Evolutionary conservation across 1,140 invertebrate genomes (phyloP).

Genomic region (Limonius californicus): DNA sequence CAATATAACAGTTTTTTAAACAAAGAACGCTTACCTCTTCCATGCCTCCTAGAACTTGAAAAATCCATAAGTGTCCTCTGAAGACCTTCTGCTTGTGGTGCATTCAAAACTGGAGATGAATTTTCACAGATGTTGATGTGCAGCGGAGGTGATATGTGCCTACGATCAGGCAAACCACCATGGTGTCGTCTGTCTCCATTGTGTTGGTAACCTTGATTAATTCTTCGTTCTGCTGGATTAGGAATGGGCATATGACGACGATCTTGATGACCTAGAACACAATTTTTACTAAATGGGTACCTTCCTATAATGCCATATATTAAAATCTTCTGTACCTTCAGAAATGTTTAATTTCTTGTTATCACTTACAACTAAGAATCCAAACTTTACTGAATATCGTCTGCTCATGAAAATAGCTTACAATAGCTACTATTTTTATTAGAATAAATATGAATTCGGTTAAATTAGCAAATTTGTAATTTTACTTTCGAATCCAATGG

Average conservation of each 20-base stretch:
- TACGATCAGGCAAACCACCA: slow-evolving; percentile 37
- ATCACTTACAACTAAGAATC: background rate
- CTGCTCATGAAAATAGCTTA: no score
- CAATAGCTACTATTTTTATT: no score
- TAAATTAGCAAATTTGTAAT: no score
- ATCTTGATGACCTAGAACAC: slow-evolving; percentile 19
- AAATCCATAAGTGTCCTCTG: slow-evolving; percentile 41
- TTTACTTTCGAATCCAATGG: no score
- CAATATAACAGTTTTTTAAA: background rate
- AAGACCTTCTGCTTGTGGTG: slow-evolving; percentile 32
- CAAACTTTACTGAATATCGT: no score
- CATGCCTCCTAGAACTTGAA: slow-evolving; percentile 40
- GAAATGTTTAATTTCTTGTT: no score
- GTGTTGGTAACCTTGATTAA: slow-evolving; percentile 23
- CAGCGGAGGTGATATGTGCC: slow-evolving; percentile 45
- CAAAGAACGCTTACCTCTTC: slow-evolving; percentile 34
- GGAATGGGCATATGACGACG: slow-evolving; percentile 29
- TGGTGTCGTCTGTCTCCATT: slow-evolving; percentile 37
- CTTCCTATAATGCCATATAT: background rate
- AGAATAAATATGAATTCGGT: no score
- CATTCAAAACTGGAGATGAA: slow-evolving; percentile 28
- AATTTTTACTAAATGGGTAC: background rate
- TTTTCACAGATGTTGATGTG: slow-evolving; percentile 47
- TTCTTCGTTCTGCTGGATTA: slow-evolving; percentile 22
- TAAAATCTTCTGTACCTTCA: no score